A percentile compares a stretch with the other conserved stretches of the same genome.
phyloP scores from a whole-genome alignment of 2,113 vertebrate species.

The Falcunculus frontatus region DNA sequence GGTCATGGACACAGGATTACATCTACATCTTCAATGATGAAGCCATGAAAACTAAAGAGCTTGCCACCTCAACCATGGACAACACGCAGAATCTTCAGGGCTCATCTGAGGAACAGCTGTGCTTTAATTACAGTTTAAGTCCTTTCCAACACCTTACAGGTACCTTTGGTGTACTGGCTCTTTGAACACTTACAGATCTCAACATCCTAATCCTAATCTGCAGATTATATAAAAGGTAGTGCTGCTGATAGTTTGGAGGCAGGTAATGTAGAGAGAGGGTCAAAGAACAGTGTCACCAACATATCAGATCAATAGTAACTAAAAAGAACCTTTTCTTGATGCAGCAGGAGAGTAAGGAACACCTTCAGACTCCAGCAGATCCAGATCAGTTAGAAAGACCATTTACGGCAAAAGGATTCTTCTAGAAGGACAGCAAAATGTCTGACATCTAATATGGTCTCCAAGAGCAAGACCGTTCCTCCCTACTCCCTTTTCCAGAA shows the following conservation, averaged over 20 bases:
- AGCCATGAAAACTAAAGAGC: not conserved
- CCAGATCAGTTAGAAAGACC: not conserved
- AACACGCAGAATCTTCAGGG: not conserved
- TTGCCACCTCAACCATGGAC: not conserved
- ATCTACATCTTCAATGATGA: not conserved
- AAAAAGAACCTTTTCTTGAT: not conserved
- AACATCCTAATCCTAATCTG: not conserved
- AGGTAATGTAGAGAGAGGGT: not conserved
- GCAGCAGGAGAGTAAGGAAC: not conserved
- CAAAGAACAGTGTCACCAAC: not conserved
- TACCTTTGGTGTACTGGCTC: not conserved
- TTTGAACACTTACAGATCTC: not conserved
- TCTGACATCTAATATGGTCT: not conserved
- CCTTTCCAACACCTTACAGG: not conserved
- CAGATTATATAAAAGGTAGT: not conserved
- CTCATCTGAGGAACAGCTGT: not conserved
- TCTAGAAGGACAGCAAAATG: not conserved
- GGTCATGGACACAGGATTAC: not conserved
- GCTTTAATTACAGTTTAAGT: not conserved
- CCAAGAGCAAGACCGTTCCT: not conserved
- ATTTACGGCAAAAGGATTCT: not conserved
- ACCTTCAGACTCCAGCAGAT: not conserved
- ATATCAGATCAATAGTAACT: not conserved
- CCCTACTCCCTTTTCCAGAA: not conserved
- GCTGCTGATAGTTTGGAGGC: not conserved